Base-by-base conservation (phyloP, 2,888 invertebrate species). In the Xanthia icteritia region DNA sequence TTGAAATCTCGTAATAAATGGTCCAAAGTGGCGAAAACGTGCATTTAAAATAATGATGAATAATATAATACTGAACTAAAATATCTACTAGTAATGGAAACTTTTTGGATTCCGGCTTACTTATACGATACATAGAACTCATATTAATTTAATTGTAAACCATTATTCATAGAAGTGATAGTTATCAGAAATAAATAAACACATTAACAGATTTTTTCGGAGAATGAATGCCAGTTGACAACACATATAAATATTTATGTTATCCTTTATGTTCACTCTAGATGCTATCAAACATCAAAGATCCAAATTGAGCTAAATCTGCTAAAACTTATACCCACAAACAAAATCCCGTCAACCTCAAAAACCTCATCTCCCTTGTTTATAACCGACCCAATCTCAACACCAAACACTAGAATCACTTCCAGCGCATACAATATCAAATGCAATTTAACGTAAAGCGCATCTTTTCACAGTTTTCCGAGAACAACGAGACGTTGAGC, bases 401-500 rank as follows among this genome's bases (percentile, higher is more conserved):
- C 82, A 73, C 76, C 76, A 79, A 72, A 82, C 87, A 79, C 36
- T 51, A 69, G 61, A 84, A 82, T 76, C 75, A 63, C 76, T 77
- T 68, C 45, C n/a, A 84, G 48, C 77, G 77, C 81, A 88, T 77
- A 86, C 82, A 87, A 82, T 84, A 88, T 88, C 85, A 75, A 78
- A 85, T 79, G 77, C 83, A 87, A 88, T 87, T 84, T 87, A 77
- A 84, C 83, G 73, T 83, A 81, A 83, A 85, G 77, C 82, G 75
- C 86, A 87, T 89, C 82, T 87, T 86, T 89, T 90, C 95, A 77
- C 97, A 98, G 98, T 98, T 98, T 95, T 97, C 98, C 68, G 98
- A 98, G 94, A 98, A 98, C 97, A 98, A 98, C 97, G 98, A 98
- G 93, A 98, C 98, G 80, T 97, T 98, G 90, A 99, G 98, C 96